Base-by-base conservation (phyloP, 2,113 vertebrate genomes). In the Scalopus aquaticus region DNA sequence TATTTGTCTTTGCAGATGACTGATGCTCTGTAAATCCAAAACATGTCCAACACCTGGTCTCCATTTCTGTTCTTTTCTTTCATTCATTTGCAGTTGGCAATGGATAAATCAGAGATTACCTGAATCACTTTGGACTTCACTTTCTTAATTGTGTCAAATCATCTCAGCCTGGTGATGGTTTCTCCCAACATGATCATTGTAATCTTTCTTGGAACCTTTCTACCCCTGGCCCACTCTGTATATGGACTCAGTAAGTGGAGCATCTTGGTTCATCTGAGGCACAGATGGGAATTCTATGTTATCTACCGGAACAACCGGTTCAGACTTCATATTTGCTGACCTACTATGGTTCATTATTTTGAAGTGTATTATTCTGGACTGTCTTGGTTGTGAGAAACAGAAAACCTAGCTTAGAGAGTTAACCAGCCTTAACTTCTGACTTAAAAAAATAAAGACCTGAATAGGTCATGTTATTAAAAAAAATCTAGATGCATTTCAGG, bases 51-150 rank as follows among this genome's bases (percentile, higher is more conserved):
- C 28, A 81, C 81, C 85, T 94, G 67, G 56, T 82, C 77, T 93
- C 88, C 62, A 73, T 80, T 85, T 86, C 88, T 91, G 42, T 76
- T 51, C 26, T 85, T 85, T 88, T 72, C 58, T 87, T 62, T 56
- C 90, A 51, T 88, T 94, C 93, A 72, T 96, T 97, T 95, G 56
- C 70, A 91, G 19, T 84, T 94, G 85, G 69, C 92, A 79, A 26
- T 92, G 85, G 89, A 89, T 89, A 78, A 95, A 90, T 67, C 78
- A 89, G 90, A 87, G 70, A 79, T 87, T 89, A 65, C 65, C 82
- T 86, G 58, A 39, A 6, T 84, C 64, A 70, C 16, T 88, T 93
- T 46, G 39, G 51, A 95, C 78, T 93, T 95, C 42, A 85, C n/a
- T 62, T 94, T 93, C 82, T 84, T 94, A 92, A 81, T 80, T 93